These are phyloP conservation scores for Pampusana beccarii DNA, from an alignment of 2,113 vertebrate species.

Conservation along the genomic window DNA sequence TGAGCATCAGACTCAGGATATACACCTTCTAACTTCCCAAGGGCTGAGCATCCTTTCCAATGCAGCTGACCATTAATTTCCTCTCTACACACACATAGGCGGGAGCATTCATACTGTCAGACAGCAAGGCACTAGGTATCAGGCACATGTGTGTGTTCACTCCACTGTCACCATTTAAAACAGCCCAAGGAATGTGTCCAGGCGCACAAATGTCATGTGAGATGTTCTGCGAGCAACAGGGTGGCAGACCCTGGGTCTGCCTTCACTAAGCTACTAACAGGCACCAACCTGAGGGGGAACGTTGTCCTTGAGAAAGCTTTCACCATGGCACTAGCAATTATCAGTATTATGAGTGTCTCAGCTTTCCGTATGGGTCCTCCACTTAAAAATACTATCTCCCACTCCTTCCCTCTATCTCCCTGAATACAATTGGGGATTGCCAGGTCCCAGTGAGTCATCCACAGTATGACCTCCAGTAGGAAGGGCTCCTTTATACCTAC, in stretches of 20 bases:
- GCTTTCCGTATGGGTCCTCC: neutral
- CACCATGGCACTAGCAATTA: neutral
- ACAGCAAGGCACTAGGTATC: no score
- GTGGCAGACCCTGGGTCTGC: neutral
- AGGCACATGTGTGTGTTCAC: accelerated
- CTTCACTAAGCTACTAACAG: neutral
- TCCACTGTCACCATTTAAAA: neutral
- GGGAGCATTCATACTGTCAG: neutral
- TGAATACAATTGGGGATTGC: neutral
- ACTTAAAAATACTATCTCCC: neutral
- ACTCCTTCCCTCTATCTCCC: accelerated
- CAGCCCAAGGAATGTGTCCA: neutral
- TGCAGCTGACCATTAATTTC: neutral
- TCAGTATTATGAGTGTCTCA: neutral
- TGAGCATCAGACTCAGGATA: neutral
- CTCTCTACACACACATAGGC: accelerated
- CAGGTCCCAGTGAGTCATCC: neutral
- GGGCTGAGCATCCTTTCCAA: neutral
- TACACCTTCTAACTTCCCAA: neutral
- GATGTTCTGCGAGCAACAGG: neutral
- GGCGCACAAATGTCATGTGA: accelerated
- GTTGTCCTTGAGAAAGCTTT: neutral
- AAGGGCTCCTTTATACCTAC: neutral
- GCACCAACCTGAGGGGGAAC: neutral
- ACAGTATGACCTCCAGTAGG: neutral